These are phyloP conservation scores for Heliconius melpomene DNA, from an alignment of 1,140 invertebrate genomes.

Conservation along the genomic window DNA sequence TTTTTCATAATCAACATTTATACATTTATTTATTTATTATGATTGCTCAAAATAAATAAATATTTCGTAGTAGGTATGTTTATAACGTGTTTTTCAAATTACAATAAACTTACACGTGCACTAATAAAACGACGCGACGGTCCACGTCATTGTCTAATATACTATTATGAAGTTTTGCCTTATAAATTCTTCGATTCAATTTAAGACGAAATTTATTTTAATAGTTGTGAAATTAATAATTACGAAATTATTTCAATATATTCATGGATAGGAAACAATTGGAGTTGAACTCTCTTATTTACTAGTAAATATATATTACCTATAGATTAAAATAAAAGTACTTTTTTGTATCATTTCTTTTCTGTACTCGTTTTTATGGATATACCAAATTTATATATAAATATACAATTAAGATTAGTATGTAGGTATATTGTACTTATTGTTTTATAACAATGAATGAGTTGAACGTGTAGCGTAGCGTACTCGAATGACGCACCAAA, in stretches of 20 bases:
- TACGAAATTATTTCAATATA: too few species aligned
- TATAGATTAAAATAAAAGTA: too few species aligned
- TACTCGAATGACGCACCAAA: not conserved
- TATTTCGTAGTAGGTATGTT: not conserved
- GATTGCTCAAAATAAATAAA: constrained; percentile 1
- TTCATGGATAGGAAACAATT: not conserved
- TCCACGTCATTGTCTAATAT: not conserved
- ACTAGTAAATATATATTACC: too few species aligned
- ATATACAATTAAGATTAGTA: not conserved
- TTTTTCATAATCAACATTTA: too few species aligned
- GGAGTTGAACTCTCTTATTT: too few species aligned
- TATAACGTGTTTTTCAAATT: not conserved
- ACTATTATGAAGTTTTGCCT: not conserved
- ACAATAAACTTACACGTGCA: not conserved
- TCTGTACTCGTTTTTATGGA: not conserved
- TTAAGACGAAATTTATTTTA: not conserved
- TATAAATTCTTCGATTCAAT: not conserved
- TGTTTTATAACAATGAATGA: not conserved
- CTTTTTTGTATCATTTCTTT: too few species aligned
- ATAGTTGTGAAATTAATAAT: too few species aligned
- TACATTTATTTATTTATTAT: too few species aligned
- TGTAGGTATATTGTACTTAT: not conserved
- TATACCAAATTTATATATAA: not conserved
- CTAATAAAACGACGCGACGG: not conserved
- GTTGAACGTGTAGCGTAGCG: not conserved